Conservation (phyloP, 2,888 invertebrate genomes). For the Diploptera punctata region DNA sequence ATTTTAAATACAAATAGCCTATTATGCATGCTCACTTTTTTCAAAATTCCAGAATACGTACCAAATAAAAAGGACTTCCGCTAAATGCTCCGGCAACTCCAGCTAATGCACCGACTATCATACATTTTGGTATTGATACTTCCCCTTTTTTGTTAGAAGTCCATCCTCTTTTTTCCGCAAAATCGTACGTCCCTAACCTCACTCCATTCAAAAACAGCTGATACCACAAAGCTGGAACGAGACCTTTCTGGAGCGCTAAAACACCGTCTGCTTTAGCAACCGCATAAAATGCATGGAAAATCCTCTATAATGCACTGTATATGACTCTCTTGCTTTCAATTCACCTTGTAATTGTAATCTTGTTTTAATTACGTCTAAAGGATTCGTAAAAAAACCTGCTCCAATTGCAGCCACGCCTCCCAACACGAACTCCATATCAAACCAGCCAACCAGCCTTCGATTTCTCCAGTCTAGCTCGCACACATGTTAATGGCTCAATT, state of each 20-base stretch:
- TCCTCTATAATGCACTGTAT: constrained; percentile 74
- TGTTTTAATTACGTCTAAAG: constrained; percentile 89
- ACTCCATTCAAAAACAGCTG: constrained; percentile 90
- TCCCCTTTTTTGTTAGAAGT: constrained; percentile 67
- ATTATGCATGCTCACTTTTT: no score
- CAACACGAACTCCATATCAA: constrained; percentile 70
- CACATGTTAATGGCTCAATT: no score
- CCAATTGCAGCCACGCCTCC: constrained; percentile 81
- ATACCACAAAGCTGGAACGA: constrained; percentile 84
- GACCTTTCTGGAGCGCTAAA: constrained; percentile 77
- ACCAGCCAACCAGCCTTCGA: no score
- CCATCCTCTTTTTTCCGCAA: constrained; percentile 69
- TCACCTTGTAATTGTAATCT: constrained; percentile 91
- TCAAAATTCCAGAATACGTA: no score
- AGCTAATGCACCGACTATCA: constrained; percentile 76
- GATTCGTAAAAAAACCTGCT: constrained; percentile 87
- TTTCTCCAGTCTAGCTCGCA: no score
- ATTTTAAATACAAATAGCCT: no score
- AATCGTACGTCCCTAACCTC: constrained; percentile 77
- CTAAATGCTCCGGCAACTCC: constrained; percentile 80
- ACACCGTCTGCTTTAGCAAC: constrained; percentile 84
- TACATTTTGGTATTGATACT: constrained; percentile 68
- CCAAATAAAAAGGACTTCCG: constrained; percentile 89
- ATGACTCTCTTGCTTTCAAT: constrained; percentile 73
- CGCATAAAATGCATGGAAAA: constrained; percentile 79